These are phyloP conservation scores for Cynocephalus volans DNA, from an alignment of 2,113 vertebrate genomes.

Conservation along the genomic window DNA sequence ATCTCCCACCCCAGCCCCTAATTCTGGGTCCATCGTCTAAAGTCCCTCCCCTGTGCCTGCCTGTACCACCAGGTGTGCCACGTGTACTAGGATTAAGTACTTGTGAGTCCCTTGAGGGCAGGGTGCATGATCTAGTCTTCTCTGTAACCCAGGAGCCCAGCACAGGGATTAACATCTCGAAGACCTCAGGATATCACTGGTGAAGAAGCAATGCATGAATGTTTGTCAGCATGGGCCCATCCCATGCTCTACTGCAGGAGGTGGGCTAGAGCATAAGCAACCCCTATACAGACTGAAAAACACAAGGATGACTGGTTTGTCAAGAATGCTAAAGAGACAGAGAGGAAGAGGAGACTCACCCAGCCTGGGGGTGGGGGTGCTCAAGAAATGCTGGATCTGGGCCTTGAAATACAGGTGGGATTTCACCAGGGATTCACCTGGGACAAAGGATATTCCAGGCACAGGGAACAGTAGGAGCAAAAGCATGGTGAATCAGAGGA, in stretches of 20 bases:
- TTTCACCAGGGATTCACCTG: not conserved
- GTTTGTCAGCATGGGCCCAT: too few relatives aligned
- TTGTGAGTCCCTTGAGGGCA: not conserved
- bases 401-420: too few relatives aligned
- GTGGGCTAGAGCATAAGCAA: not conserved
- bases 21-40: rapidly evolving
- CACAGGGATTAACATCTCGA: too few relatives aligned
- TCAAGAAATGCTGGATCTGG: not conserved
- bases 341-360: rapidly evolving
- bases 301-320: not conserved
- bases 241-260: not conserved
- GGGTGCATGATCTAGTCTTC: too few relatives aligned
- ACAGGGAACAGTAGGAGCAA: not conserved
- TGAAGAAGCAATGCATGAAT: not conserved
- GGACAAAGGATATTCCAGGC: not conserved
- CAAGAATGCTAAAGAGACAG: rapidly evolving
- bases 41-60: rapidly evolving
- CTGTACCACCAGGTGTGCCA: not conserved
- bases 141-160: not conserved
- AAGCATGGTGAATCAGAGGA: not conserved
- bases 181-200: rapidly evolving
- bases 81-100: rapidly evolving
- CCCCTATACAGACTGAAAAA: rapidly evolving
- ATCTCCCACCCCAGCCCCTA: too few relatives aligned
- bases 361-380: not conserved